Base-by-base conservation (phyloP, 2,113 vertebrate genomes). In the Nerophis ophidion region DNA sequence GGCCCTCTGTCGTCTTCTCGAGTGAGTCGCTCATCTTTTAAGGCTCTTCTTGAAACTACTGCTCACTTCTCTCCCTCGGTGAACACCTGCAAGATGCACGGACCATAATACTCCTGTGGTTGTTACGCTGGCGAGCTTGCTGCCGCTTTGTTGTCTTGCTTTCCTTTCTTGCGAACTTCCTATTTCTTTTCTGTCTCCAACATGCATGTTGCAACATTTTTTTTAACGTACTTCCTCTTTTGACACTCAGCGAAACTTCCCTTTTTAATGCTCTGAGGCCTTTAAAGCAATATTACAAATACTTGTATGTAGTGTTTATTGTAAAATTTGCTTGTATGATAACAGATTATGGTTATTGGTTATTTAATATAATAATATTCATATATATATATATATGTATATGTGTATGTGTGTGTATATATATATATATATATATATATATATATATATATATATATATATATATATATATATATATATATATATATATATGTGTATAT, bases 1-100 rank as follows among this genome's bases (percentile, higher is more conserved):
- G 86, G 34, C 81, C 79, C 65, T 94, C 92, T 48, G 90, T 89
- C 53, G 91, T 93, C 73, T 83, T 94, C 84, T 98, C 93, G 54
- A 94, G 81, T 0, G 81, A 79, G 49, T 93, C 91, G 2, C 86
- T 92, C 96, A 98, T 97, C 56, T 62, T 66, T 8, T 63, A 48
- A 49, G 58, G 8, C 14, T 56, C 54, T 35, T 61, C 16, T 11
- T 68, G 35, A 50, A 19, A 34, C 35, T 46, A 53, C 54, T 53
- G 15, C 40, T 4, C 35, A 13, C 52, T 46, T 38, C 57, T 6
- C 53, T 69, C 13, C 12, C 11, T 34, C 10, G 1, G 36, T 57
- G 46, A 55, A 57, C 61, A 72, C 63, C 68, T 81, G 70, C 66
- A 52, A 2, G 3, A n/a, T 11, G 53, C 4, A 57, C 14, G 60